These are phyloP conservation scores for Drepana falcataria DNA, from an alignment of 2,888 invertebrate species.

Conservation along the genomic window DNA sequence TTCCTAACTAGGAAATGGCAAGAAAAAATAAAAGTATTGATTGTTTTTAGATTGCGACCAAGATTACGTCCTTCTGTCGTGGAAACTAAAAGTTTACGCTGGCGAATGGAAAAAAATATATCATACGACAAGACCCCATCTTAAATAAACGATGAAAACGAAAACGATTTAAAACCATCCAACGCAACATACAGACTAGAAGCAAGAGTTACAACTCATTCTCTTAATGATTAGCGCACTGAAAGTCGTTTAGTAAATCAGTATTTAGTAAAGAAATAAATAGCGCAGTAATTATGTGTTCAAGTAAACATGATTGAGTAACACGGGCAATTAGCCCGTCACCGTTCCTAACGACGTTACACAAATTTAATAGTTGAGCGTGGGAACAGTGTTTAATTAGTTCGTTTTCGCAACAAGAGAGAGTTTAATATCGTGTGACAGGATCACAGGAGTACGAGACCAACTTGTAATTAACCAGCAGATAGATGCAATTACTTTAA, in stretches of 20 bases:
- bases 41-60: no score
- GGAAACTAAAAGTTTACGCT: no score
- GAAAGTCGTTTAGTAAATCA: background rate
- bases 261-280: background rate
- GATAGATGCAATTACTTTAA: conserved; percentile 10
- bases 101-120: no score
- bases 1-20: no score
- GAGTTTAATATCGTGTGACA: conserved; percentile 2
- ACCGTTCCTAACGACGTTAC: background rate
- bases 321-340: background rate
- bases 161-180: no score
- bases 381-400: background rate
- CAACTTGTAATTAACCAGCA: conserved; percentile 10
- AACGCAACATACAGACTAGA: no score
- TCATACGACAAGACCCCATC: no score
- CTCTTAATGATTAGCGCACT: background rate
- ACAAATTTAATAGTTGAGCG: background rate
- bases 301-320: background rate
- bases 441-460: conserved; percentile 4
- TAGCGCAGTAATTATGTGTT: background rate
- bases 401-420: background rate
- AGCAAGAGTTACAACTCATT: background rate
- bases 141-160: no score
- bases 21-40: no score
- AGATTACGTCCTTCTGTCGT: no score